Percentiles rank a stretch among this genome's conserved stretches.
These are phyloP conservation scores for Falco naumanni DNA, from an alignment of 2,797 vertebrate species.

Conservation along the genomic window DNA sequence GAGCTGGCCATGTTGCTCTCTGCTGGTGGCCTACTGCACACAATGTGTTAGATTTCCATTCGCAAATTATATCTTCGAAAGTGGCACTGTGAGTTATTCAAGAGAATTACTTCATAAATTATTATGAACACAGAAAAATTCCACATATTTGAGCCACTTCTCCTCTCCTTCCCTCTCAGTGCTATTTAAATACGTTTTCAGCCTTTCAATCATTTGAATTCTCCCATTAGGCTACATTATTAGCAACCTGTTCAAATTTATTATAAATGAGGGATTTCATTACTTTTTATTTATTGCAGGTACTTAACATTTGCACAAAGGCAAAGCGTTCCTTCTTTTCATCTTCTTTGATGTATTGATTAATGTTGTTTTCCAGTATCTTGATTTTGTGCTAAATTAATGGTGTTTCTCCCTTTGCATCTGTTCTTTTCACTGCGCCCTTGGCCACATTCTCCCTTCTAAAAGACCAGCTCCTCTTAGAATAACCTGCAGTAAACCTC, in stretches of 20 bases:
- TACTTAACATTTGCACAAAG: constrained; percentile 42
- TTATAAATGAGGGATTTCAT: constrained; percentile 36
- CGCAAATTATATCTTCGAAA: not conserved
- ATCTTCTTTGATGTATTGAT: constrained; percentile 2
- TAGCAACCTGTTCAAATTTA: constrained; percentile 28
- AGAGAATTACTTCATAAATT: not conserved
- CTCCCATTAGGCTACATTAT: constrained; percentile 39
- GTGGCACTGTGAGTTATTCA: not conserved
- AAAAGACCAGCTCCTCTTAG: not conserved
- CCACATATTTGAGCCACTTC: not conserved
- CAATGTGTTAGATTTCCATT: not conserved
- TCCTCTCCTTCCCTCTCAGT: not conserved
- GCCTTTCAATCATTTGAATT: constrained; percentile 20
- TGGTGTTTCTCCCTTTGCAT: not conserved
- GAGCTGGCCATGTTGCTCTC: not conserved
- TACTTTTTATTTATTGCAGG: constrained; percentile 38
- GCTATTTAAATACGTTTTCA: constrained; percentile 2
- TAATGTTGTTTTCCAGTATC: not conserved
- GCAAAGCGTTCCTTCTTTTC: not conserved
- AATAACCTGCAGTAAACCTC: not conserved
- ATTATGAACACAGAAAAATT: not conserved
- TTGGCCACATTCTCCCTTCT: not conserved
- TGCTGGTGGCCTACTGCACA: not conserved
- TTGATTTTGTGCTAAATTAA: not conserved
- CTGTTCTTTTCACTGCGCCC: not conserved